Base-by-base conservation (phyloP, 2,888 invertebrate genomes). In the Cephus sareptanus region DNA sequence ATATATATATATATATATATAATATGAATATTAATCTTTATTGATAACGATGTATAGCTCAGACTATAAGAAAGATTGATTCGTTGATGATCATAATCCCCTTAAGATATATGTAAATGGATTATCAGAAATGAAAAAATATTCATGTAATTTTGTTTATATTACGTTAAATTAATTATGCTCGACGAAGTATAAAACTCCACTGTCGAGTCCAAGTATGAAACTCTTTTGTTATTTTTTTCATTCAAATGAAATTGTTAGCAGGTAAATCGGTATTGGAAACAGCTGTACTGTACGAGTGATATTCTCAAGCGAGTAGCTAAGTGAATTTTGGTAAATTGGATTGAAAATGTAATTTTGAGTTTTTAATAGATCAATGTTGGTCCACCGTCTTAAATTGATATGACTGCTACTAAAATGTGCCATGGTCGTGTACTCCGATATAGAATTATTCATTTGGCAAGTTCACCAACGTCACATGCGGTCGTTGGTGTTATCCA, bases 401-500 rank as follows among this genome's bases (percentile, higher is more conserved):
- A 56, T 56, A 15, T 23, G 9, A 56, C 56, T 23, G 56, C 56
- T 56, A 56, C 23, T 56, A 56, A 56, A 56, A 56, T 56, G 56
- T 56, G 56, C 56, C 56, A 56, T 23, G 56, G 56, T 56, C 56
- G 56, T 56, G 2, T 56, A 23, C 23, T 56, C 56, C 56, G 23
- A 56, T 56, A 56, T 56, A 56, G 23, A 56, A 56, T 56, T 4
- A 23, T 23, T 56, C 56, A 56, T 70, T 75, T 79, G 80, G 76
- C 80, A 77, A 81, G 80, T 76, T 80, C 78, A 77, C 80, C 76
- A 75, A 75, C 80, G 73, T 74, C 78, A 9, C 56, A 23, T 9
- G 56, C 23, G 56, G 1, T 56, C 6, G 15, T 56, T 15, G 23
- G 23, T 9, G 23, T 6, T 9, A 79, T 82, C 81, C 73, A 77